Evolutionary conservation across 1,140 invertebrate genomes (phyloP).

Genomic region (Pseudomyrmex flavicornis): DNA sequence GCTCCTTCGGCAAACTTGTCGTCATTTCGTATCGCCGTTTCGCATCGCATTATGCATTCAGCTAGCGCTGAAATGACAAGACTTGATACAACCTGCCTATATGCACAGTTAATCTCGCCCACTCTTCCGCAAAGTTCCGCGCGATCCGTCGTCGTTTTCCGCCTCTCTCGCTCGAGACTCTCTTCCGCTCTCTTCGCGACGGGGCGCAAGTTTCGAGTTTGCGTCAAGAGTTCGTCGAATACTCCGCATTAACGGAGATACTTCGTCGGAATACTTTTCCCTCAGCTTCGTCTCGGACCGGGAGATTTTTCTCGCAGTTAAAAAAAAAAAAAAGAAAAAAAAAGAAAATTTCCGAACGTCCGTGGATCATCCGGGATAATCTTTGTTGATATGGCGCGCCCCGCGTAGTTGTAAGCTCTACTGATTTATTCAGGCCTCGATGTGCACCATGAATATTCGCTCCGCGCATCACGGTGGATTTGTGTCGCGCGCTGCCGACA

Average conservation of each 20-base stretch:
- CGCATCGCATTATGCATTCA: conserved; percentile 54
- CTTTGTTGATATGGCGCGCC: not conserved
- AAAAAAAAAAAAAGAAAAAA: conserved; percentile 11
- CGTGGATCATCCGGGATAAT: conserved; percentile 40
- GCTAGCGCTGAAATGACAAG: not conserved
- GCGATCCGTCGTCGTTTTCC: conserved; percentile 2
- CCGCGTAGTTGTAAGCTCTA: not conserved
- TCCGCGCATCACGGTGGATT: not conserved
- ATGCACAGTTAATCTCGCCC: conserved; percentile 45
- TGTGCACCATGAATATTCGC: conserved; percentile 4
- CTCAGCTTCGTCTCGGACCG: not conserved
- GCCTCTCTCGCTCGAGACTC: not conserved
- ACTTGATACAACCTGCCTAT: conserved; percentile 1
- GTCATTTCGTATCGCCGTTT: not conserved
- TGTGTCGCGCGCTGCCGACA: not conserved
- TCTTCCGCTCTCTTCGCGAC: not conserved
- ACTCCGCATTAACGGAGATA: too few relatives aligned
- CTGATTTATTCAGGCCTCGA: conserved; percentile 36
- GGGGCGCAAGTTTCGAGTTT: conserved; percentile 27
- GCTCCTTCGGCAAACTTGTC: conserved; percentile 40
- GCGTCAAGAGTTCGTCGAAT: not conserved
- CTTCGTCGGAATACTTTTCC: too few relatives aligned
- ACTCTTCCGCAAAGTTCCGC: conserved; percentile 57
- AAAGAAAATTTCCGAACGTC: not conserved
- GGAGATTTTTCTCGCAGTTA: not conserved